Evolutionary conservation across 2,113 vertebrate species (phyloP).

Genomic region (Piaya cayana): DNA sequence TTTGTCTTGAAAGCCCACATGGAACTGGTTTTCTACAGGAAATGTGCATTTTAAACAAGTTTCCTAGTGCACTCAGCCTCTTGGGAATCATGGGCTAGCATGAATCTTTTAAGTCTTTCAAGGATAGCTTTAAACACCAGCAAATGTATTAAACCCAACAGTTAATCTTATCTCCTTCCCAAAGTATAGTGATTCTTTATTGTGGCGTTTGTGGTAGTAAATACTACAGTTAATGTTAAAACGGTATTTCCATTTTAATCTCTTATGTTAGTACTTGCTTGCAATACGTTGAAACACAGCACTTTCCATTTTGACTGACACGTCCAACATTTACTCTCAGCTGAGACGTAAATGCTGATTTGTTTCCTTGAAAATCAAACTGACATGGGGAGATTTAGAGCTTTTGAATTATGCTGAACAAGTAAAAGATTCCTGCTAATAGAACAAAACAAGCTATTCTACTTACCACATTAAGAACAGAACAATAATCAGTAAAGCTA

Average conservation of each 20-base stretch:
- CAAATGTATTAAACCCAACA: neutral
- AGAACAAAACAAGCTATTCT: neutral
- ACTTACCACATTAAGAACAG: neutral
- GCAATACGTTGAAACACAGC: neutral
- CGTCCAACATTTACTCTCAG: neutral
- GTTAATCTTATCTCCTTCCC: neutral
- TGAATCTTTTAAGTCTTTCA: conserved; percentile 30
- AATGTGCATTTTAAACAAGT: conserved; percentile 70
- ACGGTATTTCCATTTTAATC: neutral
- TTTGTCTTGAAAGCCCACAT: conserved; percentile 65
- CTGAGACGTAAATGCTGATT: neutral
- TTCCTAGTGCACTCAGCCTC: conserved; percentile 53
- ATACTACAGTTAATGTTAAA: neutral
- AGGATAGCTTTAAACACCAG: neutral
- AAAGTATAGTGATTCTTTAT: neutral
- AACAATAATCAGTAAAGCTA: neutral
- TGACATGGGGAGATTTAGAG: neutral
- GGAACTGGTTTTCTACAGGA: conserved; percentile 76
- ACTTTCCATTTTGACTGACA: neutral
- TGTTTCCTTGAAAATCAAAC: neutral
- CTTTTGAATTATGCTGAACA: neutral
- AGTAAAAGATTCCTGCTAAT: neutral
- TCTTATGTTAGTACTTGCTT: neutral
- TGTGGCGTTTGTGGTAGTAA: neutral
- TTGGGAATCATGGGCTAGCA: conserved; percentile 39